Conservation (phyloP, 2,888 invertebrate genomes). For the Cetonia aurata region DNA sequence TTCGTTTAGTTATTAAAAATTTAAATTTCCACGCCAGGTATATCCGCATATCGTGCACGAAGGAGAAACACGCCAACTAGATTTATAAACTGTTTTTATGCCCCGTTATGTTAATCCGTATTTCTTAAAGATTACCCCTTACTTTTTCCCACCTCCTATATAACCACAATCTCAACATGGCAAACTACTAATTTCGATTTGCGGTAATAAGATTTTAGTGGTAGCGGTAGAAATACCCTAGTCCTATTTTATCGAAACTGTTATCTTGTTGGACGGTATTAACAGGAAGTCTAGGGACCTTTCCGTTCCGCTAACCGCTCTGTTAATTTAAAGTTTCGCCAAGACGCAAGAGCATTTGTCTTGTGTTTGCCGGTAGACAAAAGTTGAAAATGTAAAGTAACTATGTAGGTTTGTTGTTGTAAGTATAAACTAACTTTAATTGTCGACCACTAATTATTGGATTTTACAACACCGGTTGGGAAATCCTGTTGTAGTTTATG, state of each 20-base stretch:
- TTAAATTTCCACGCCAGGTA: slow-evolving; percentile 5
- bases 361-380: slow-evolving; percentile 27
- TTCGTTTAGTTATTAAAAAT: slow-evolving; percentile 4
- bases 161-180: not conserved
- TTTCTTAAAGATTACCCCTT: slow-evolving; percentile 3
- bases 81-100: slow-evolving; percentile 1
- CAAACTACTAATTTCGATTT: not conserved
- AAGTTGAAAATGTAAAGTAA: slow-evolving; percentile 47
- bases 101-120: not conserved
- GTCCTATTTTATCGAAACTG: slow-evolving; percentile 3
- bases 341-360: slow-evolving; percentile 46
- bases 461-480: too few relatives aligned
- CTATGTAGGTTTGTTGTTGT: too few relatives aligned
- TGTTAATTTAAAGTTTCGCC: slow-evolving; percentile 49
- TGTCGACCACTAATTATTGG: too few relatives aligned
- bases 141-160: not conserved
- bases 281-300: slow-evolving; percentile 17
- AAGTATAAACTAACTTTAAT: too few relatives aligned
- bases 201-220: not conserved
- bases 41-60: not conserved
- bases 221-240: not conserved
- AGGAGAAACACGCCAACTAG: slow-evolving; percentile 1
- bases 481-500: too few relatives aligned
- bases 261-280: not conserved
- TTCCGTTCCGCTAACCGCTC: slow-evolving; percentile 46